These are phyloP conservation scores for Lamellibrachia columna DNA, from an alignment of 2,888 invertebrate species.

Conservation along the genomic window DNA sequence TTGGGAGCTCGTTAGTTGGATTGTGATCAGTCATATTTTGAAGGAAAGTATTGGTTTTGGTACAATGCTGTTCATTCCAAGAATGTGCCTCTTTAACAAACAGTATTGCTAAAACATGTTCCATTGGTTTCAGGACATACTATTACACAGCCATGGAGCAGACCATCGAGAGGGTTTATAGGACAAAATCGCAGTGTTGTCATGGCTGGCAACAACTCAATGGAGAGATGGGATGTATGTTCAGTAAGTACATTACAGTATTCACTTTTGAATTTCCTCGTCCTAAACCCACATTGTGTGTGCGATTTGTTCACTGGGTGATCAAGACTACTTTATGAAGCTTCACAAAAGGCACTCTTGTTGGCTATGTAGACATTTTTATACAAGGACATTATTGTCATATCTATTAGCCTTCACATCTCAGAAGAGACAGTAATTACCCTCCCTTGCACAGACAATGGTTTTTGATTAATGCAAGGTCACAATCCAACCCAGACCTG, in stretches of 20 bases:
- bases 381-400: not conserved
- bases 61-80: not conserved
- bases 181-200: conserved; percentile 67
- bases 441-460: not conserved
- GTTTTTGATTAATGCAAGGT: not conserved
- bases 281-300: not conserved
- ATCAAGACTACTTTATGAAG: not conserved
- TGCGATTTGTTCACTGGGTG: not conserved
- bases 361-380: not conserved
- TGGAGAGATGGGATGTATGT: conserved; percentile 64
- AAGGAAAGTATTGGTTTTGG: not conserved
- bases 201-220: conserved; percentile 66
- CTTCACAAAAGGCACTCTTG: not conserved
- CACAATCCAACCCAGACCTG: not conserved
- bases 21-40: not conserved
- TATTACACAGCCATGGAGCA: conserved; percentile 68
- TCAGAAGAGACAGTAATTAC: not conserved
- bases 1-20: not conserved
- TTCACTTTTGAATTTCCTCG: not conserved
- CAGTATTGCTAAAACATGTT: conserved; percentile 37
- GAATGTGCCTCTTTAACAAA: not conserved
- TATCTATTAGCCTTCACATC: not conserved
- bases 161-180: conserved; percentile 64
- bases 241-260: conserved; percentile 60
- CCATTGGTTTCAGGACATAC: conserved; percentile 63